phyloP scores from a whole-genome alignment of 2,797 vertebrate genomes.

The Morelia viridis region DNA sequence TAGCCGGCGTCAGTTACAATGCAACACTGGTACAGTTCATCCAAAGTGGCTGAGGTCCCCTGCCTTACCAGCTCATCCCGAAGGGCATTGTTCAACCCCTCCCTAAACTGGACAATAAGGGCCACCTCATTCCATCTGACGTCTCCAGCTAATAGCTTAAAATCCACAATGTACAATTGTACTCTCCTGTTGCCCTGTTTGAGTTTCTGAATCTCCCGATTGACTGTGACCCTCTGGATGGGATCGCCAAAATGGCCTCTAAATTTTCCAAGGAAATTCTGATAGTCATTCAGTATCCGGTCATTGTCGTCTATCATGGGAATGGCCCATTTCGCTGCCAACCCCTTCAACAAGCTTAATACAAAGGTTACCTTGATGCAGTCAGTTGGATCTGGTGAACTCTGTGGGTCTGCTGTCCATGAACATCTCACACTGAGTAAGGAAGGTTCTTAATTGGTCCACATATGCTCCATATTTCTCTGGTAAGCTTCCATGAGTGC shows the following conservation, averaged over 20 bases:
- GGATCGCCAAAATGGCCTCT: background rate
- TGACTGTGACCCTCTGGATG: background rate
- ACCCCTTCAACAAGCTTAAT: background rate
- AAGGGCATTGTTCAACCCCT: background rate
- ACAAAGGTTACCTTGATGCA: background rate
- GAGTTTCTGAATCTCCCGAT: background rate
- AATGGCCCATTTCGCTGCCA: background rate
- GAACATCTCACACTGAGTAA: background rate
- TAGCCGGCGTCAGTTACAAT: background rate
- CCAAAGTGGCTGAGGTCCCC: background rate
- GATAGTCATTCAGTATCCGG: background rate
- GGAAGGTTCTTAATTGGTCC: background rate
- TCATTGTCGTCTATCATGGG: background rate
- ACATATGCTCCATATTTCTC: background rate
- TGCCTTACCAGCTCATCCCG: background rate
- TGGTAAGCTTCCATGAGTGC: background rate
- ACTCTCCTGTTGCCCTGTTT: background rate
- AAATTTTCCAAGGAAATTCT: background rate
- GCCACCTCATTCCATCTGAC: background rate
- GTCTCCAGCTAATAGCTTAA: background rate
- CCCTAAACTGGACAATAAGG: background rate
- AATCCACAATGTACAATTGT: background rate
- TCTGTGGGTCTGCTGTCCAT: background rate
- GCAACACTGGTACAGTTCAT: background rate
- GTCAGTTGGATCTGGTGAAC: background rate